These are phyloP conservation scores for Mugil cephalus DNA, from an alignment of 2,113 vertebrate species.

Conservation along the genomic window DNA sequence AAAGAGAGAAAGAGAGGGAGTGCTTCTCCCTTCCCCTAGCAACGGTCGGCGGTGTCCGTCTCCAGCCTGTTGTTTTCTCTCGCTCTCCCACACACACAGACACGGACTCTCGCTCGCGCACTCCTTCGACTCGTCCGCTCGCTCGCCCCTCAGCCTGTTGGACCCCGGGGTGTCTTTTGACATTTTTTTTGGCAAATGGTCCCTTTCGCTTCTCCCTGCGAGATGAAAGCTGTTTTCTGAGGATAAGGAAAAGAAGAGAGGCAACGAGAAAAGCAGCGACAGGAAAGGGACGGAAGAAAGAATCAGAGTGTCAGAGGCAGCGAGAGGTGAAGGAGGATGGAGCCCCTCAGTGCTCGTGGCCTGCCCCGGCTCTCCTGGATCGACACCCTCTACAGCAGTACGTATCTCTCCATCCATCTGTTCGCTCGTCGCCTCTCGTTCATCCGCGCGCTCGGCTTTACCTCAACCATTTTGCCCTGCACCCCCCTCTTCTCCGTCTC, in stretches of 20 bases:
- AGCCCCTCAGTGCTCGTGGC: slow-evolving; percentile 93
- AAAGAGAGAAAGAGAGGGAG: slow-evolving; percentile 60
- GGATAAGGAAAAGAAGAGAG: slow-evolving; percentile 62
- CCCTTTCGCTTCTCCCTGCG: slow-evolving; percentile 54
- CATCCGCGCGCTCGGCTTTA: slow-evolving; percentile 27
- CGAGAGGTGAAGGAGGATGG: slow-evolving; percentile 85
- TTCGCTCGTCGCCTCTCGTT: slow-evolving; percentile 32
- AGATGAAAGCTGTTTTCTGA: slow-evolving; percentile 79
- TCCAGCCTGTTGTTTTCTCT: slow-evolving; percentile 78
- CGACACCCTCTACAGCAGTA: slow-evolving; percentile 99
- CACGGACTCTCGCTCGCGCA: slow-evolving; percentile 34
- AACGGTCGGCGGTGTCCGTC: slow-evolving; percentile 75
- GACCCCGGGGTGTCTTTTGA: slow-evolving; percentile 56
- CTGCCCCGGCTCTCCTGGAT: slow-evolving; percentile 98
- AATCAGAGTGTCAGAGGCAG: slow-evolving; percentile 51
- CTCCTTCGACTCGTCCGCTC: slow-evolving; percentile 21
- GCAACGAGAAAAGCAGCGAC: neutral
- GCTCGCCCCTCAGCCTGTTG: slow-evolving; percentile 54
- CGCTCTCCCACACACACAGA: slow-evolving; percentile 36
- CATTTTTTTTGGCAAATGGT: slow-evolving; percentile 49
- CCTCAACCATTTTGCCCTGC: slow-evolving; percentile 40
- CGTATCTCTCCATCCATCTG: slow-evolving; percentile 73
- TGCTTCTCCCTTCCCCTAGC: slow-evolving; percentile 81
- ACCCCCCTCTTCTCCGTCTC: slow-evolving; percentile 22
- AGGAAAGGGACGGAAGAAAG: slow-evolving; percentile 31